A percentile compares a stretch with the other conserved stretches of the same genome.
These are phyloP conservation scores for Thamnophis sirtalis DNA, from an alignment of 2,113 vertebrate genomes.

Conservation along the genomic window DNA sequence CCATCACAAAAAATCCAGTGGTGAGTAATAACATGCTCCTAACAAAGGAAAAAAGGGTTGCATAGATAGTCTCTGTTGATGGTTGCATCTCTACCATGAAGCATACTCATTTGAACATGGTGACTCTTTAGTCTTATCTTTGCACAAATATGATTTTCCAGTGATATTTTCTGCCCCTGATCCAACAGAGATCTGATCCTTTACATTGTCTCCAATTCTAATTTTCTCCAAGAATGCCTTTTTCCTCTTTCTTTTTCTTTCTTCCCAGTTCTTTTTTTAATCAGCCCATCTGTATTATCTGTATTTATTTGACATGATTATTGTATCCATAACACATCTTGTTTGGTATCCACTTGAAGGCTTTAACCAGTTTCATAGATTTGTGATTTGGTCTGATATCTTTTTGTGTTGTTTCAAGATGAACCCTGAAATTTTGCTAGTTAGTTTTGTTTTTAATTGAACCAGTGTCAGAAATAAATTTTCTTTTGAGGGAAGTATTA, in stretches of 20 bases:
- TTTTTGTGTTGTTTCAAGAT: neutral
- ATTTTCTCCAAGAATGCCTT: neutral
- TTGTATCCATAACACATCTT: neutral
- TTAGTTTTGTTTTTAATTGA: neutral
- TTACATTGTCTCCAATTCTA: neutral
- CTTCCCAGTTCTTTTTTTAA: neutral
- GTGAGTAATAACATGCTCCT: neutral
- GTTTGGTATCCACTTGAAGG: neutral
- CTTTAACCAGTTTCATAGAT: neutral
- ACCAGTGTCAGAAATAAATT: neutral
- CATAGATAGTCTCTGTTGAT: neutral
- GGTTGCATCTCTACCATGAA: neutral
- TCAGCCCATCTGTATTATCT: neutral
- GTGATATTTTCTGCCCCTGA: neutral
- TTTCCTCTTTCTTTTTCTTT: neutral
- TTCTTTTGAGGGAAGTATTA: neutral
- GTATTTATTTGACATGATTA: neutral
- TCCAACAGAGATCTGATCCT: neutral
- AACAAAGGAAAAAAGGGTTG: neutral
- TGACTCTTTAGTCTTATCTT: neutral
- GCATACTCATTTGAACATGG: neutral
- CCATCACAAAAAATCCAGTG: neutral
- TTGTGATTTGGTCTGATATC: neutral
- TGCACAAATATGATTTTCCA: neutral
- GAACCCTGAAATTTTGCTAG: neutral